Conservation (phyloP, 2,797 vertebrate genomes). For the Psittacula derbiana region DNA sequence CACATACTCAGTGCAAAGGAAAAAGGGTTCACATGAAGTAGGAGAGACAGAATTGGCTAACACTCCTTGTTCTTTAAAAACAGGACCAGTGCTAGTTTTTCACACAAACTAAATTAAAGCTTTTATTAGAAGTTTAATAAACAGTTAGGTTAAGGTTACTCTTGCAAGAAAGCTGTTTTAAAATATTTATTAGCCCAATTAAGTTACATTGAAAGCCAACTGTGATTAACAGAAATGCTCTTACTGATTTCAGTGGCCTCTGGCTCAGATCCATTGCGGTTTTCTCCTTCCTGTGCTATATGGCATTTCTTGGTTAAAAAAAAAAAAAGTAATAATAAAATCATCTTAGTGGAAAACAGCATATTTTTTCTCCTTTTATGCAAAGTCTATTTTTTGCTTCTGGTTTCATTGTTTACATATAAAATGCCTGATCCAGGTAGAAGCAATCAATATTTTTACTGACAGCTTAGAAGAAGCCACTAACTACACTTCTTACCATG, state of each 20-base stretch:
- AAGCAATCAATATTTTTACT: not conserved
- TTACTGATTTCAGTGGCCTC: not conserved
- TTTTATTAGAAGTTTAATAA: not conserved
- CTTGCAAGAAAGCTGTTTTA: not conserved
- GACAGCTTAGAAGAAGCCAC: not conserved
- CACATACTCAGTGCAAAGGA: not conserved
- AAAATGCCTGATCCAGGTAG: fast-evolving
- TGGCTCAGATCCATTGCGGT: not conserved
- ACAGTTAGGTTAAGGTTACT: not conserved
- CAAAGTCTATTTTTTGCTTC: not conserved
- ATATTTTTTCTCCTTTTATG: not conserved
- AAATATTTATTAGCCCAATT: not conserved
- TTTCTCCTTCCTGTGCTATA: not conserved
- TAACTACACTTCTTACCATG: not conserved
- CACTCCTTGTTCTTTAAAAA: not conserved
- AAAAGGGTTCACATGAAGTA: not conserved
- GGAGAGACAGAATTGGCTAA: not conserved
- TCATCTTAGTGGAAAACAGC: not conserved
- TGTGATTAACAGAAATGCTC: not conserved
- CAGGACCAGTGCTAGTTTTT: not conserved
- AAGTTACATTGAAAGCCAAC: not conserved
- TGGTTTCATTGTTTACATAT: not conserved
- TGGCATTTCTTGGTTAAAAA: not conserved
- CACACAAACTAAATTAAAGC: not conserved
- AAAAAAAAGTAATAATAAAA: not conserved